Conservation (phyloP, 2,888 invertebrate species). For the Teleiodes luculella region DNA sequence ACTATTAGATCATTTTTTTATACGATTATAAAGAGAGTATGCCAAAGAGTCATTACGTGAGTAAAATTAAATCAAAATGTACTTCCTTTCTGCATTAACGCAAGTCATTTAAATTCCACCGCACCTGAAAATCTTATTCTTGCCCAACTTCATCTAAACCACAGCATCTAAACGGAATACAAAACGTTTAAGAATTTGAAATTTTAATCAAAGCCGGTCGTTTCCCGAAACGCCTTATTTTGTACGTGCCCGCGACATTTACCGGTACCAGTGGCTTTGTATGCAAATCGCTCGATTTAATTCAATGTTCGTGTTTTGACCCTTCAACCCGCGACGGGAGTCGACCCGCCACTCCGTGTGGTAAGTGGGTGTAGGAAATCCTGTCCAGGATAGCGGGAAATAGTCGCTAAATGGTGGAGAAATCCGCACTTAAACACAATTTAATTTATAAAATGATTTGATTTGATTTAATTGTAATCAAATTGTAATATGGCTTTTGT, state of each 20-base stretch:
- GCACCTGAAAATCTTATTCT: no score
- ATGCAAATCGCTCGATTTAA: constrained; percentile 56
- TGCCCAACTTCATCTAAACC: neutral
- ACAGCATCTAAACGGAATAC: neutral
- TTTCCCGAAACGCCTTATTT: neutral
- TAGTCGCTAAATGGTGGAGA: neutral
- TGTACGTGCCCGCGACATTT: constrained; percentile 24
- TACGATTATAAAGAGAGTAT: no score
- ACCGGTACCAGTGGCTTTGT: constrained; percentile 39
- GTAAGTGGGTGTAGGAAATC: neutral
- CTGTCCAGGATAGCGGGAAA: neutral
- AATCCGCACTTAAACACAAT: no score
- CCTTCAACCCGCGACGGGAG: neutral
- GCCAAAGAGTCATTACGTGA: no score
- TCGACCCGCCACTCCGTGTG: neutral
- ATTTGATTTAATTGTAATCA: no score
- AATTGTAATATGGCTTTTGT: no score
- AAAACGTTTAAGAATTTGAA: neutral
- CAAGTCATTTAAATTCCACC: no score
- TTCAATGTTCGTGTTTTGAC: neutral
- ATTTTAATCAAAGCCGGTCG: neutral
- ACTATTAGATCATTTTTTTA: no score
- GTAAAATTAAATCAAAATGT: no score
- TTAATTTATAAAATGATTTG: no score
- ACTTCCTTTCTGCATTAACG: no score